Evolutionary conservation across 2,797 vertebrate genomes (phyloP).

Genomic region (Rachycentron canadum): DNA sequence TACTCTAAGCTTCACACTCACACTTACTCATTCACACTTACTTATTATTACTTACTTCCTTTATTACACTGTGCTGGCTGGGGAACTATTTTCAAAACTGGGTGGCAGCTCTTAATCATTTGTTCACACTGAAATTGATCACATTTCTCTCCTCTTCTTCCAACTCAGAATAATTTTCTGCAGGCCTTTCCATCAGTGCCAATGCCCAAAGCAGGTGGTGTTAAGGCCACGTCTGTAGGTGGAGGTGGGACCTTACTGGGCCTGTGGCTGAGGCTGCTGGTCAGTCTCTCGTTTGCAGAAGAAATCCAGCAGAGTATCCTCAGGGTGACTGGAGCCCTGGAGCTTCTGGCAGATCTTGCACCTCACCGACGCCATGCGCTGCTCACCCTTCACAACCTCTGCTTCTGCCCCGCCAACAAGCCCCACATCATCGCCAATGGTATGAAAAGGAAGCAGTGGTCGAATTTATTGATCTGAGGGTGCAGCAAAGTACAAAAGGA

Average conservation of each 20-base stretch:
- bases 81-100: neutral
- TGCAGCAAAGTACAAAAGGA: neutral
- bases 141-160: slow-evolving; percentile 2
- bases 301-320: slow-evolving; percentile 95
- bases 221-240: slow-evolving; percentile 52
- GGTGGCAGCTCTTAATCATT: neutral
- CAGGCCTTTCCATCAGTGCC: slow-evolving; percentile 91
- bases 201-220: slow-evolving; percentile 84
- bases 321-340: slow-evolving; percentile 89
- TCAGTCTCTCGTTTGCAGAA: slow-evolving; percentile 90
- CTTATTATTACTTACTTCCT: too few species aligned
- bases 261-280: slow-evolving; percentile 92
- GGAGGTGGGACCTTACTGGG: slow-evolving; percentile 60
- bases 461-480: neutral
- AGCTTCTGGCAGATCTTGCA: slow-evolving; percentile 90
- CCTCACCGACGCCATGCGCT: slow-evolving; percentile 84
- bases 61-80: neutral
- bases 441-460: slow-evolving; percentile 66
- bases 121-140: slow-evolving; percentile 2
- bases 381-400: slow-evolving; percentile 94
- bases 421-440: slow-evolving; percentile 91
- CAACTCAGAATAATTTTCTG: slow-evolving; percentile 93
- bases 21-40: neutral
- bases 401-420: slow-evolving; percentile 93
- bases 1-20: slow-evolving; percentile 2